These are phyloP conservation scores for Oxyura jamaicensis DNA, from an alignment of 2,113 vertebrate genomes.

Conservation along the genomic window DNA sequence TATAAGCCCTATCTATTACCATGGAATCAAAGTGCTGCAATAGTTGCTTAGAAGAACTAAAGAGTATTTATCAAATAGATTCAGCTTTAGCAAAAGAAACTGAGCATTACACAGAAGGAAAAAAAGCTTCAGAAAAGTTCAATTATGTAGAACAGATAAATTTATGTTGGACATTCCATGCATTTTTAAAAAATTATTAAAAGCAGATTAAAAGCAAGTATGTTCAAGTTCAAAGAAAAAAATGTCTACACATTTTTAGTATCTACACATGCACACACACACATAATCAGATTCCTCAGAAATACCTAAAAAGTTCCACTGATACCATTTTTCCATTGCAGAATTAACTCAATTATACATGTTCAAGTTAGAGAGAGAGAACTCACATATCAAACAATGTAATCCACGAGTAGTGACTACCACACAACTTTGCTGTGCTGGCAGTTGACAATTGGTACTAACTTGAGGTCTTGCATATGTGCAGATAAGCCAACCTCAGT, in stretches of 20 bases:
- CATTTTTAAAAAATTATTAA: constrained; percentile 1
- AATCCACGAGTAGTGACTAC: not conserved
- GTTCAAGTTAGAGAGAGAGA: not conserved
- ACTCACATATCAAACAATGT: not conserved
- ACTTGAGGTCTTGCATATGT: not conserved
- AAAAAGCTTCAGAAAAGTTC: constrained; percentile 1
- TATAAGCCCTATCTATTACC: constrained; percentile 81
- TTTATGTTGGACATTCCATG: constrained; percentile 25
- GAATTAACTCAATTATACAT: not conserved
- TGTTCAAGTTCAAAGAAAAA: not conserved
- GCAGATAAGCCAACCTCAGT: not conserved
- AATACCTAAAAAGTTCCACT: not conserved
- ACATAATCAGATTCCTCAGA: not conserved
- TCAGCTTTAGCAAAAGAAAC: constrained; percentile 1
- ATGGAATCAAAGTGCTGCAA: constrained; percentile 65
- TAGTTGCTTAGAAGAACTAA: constrained; percentile 53
- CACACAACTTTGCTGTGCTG: rapidly evolving
- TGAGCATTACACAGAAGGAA: not conserved
- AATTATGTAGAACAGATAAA: not conserved
- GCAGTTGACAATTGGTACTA: not conserved
- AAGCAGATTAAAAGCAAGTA: constrained; percentile 16
- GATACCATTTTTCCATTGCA: not conserved
- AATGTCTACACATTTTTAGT: too few relatives aligned
- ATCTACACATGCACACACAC: not conserved
- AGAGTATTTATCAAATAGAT: not conserved